Evolutionary conservation across 2,888 invertebrate species (phyloP).

Genomic region (Invenusta paracnida): DNA sequence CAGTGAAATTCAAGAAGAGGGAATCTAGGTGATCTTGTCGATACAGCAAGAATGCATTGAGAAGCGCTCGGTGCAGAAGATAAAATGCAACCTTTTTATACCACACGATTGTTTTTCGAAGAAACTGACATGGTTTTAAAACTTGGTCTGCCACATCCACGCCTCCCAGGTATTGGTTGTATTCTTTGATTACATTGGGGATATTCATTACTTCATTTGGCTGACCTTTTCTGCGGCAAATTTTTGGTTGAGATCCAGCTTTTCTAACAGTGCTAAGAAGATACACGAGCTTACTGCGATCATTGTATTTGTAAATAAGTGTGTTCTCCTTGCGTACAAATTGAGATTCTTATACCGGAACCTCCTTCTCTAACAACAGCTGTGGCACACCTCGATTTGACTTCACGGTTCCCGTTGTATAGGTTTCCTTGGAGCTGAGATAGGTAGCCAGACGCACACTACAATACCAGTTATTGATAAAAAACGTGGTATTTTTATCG

Average conservation of each 20-base stretch:
- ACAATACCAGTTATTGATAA: not conserved
- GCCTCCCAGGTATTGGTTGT: not conserved
- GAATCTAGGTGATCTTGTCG: not conserved
- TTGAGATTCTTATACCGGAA: not conserved
- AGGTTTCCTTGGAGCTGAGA: not conserved
- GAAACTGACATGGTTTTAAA: not conserved
- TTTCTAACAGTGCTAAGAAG: not conserved
- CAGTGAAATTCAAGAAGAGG: not conserved
- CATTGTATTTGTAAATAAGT: not conserved
- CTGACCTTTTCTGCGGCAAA: not conserved
- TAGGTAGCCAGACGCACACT: not conserved
- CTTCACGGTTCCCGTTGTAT: not conserved
- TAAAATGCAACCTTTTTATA: not conserved
- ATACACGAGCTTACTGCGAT: not conserved
- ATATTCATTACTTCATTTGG: not conserved
- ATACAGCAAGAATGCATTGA: not conserved
- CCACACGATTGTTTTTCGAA: not conserved
- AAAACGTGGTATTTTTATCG: not conserved
- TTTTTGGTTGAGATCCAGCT: not conserved
- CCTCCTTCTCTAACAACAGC: not conserved
- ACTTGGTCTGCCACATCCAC: not conserved
- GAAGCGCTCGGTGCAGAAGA: not conserved
- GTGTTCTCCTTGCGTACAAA: no score
- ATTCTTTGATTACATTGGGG: not conserved
- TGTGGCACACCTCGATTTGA: not conserved